Evolutionary conservation across 1,140 invertebrate species (phyloP).

Genomic region (Vollenhovia emeryi): DNA sequence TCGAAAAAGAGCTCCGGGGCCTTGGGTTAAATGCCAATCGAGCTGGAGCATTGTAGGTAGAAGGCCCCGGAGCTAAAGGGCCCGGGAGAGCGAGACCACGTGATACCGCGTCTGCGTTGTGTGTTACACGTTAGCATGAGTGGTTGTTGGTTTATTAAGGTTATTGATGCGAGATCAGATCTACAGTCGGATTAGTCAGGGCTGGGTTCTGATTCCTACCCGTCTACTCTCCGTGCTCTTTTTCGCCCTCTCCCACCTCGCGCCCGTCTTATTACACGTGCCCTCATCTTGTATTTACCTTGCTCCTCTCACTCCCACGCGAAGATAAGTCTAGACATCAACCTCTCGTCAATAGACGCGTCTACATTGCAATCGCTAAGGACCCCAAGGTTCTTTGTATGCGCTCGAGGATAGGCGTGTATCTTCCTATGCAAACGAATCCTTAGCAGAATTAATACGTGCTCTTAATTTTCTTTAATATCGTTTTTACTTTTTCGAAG

Average conservation of each 20-base stretch:
- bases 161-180: constrained; percentile 82
- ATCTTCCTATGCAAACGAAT: not conserved
- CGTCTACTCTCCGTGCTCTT: constrained; percentile 54
- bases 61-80: constrained; percentile 72
- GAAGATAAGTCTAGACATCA: constrained; percentile 41
- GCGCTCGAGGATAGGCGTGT: not conserved
- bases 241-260: constrained; percentile 20
- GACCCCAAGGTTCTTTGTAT: not conserved
- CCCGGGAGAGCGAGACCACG: constrained; percentile 59
- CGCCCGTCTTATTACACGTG: constrained; percentile 58
- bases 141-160: constrained; percentile 83
- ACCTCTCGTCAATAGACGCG: constrained; percentile 40
- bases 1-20: constrained; percentile 57
- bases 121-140: constrained; percentile 75
- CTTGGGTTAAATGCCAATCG: constrained; percentile 80
- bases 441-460: not conserved
- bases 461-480: not conserved
- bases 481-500: not conserved
- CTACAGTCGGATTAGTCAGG: constrained; percentile 80
- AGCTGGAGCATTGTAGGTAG: constrained; percentile 77
- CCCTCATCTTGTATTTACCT: constrained; percentile 51
- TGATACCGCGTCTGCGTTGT: constrained; percentile 69
- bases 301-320: constrained; percentile 53
- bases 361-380: constrained; percentile 18
- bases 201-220: constrained; percentile 75